Conservation (phyloP, 1,140 invertebrate species). For the Ganaspis sp. region DNA sequence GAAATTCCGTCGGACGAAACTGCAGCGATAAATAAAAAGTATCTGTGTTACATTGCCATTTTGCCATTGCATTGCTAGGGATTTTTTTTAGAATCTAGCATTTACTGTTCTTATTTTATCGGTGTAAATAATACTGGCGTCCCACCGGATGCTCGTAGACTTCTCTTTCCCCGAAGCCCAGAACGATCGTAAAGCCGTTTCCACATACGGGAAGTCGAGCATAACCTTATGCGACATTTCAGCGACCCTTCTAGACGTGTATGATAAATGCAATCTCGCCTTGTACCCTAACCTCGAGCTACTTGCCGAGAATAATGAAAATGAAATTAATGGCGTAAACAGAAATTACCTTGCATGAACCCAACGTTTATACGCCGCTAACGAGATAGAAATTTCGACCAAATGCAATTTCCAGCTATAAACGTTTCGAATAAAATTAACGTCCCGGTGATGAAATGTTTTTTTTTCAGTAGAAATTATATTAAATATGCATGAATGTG, state of each 20-base stretch:
- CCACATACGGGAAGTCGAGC: constrained; percentile 51
- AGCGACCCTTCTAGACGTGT: constrained; percentile 43
- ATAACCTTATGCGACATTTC: constrained; percentile 54
- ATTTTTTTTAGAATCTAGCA: constrained; percentile 50
- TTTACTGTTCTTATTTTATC: constrained; percentile 63
- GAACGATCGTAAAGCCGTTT: constrained; percentile 55
- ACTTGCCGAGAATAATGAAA: constrained; percentile 44
- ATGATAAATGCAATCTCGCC: constrained; percentile 47
- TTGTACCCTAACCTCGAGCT: constrained; percentile 32
- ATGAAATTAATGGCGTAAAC: constrained; percentile 42
- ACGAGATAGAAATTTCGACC: not conserved
- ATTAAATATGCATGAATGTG: not conserved
- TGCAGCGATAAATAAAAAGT: constrained; percentile 64
- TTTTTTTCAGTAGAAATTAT: not conserved
- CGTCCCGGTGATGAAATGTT: not conserved
- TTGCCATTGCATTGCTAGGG: constrained; percentile 39
- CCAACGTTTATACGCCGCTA: not conserved
- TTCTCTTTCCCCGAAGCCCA: constrained; percentile 55
- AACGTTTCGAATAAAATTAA: constrained; percentile 2
- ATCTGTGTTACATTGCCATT: constrained; percentile 44
- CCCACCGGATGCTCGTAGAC: constrained; percentile 52
- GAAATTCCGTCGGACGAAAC: constrained; percentile 48
- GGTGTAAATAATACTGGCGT: constrained; percentile 60
- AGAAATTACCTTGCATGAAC: constrained; percentile 3
- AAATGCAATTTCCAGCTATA: constrained; percentile 2